Evolutionary conservation across 2,888 invertebrate genomes (phyloP), one percentile per base, ranked within the genome.

Genomic region (Ichneumoninae sp.): DNA sequence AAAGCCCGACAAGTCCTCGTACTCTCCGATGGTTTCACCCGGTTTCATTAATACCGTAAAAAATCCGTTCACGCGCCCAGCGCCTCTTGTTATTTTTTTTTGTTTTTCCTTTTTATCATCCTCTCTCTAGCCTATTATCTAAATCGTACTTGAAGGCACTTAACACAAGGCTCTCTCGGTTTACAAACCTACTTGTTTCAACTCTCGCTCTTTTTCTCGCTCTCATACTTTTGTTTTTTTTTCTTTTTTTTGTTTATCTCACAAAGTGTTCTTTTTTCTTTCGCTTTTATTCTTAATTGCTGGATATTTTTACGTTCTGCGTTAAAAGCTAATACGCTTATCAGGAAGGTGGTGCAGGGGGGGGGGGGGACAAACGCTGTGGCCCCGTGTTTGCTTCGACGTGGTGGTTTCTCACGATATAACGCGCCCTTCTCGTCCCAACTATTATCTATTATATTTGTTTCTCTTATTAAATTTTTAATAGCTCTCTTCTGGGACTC

Each of bases 141-240:
- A 93, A 92, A 88, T 92, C 92, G 92, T 93, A 93, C 90, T 93
- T 93, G 90, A 93, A 93, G 93, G 93, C 93, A 93, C 93, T 93
- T 93, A 92, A 93, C 91, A 92, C 92, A 93, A 93, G 93, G 93
- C 93, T 93, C 91, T 91, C 92, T 91, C 91, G 91, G 90, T 93
- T 93, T 86, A 90, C 89, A 90, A 92, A 92, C 89, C 90, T 91
- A 90, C 89, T 88, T 88, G 88, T 90, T 88, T 81, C 82, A 87
- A 76, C 77, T 86, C 87, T 74, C 81, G 70, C 83, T 81, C 81
- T 75, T 70, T 74, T 60, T 81, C 66, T 80, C 57, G 50, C 77
- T 83, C 86, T 82, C 83, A 87, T 80, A 65, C 69, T 74, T 76
- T 73, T 79, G 77, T 82, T 30, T 68, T 83, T 83, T 83, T 80